Base-by-base conservation (phyloP, 2,113 vertebrate species). In the Grantiella picta region DNA sequence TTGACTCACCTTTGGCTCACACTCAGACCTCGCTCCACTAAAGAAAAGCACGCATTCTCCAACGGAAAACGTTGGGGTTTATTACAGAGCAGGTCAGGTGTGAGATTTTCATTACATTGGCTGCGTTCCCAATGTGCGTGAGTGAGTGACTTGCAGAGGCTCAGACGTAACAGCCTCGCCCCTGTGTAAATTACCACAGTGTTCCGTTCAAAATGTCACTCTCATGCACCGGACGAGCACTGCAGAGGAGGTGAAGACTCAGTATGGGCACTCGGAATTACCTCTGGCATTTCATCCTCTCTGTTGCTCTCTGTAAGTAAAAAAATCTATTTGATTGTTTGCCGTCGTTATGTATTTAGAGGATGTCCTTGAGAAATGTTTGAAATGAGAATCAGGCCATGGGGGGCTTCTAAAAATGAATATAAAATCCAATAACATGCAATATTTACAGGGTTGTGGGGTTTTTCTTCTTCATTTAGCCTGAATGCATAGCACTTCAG, bases 81-180 rank as follows among this genome's bases (percentile, higher is more conserved):
- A 59, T 63, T 33, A 15, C 10, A 50, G 68, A 66, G 3, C 28
- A 22, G 88, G 85, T 77, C 82, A 90, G 82, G 85, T 86, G 72
- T 35, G 72, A 93, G 72, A 15, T 68, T 71, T 79, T 69, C 21
- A 4, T 90, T 44, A 2, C 54, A 0, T 44, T 96, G 92, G 94
- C 95, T 22, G 47, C 10, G 16, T 7, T 76, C 96, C 95, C 75
- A 5, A 4, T 1, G 52, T n/a, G 76, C 16, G 71, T 73, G 73
- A 95, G 82, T 73, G 73, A 95, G 82, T 66, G 53, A 82, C 89
- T 79, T 13, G n/a, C 90, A 52, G 53, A n/a, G 79, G 68, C 80
- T 78, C 69, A 92, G 91, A 86, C 22, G 25, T 50, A 85, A 76
- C 16, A 56, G 93, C 94, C 96, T 91, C 96, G 85, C 97, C 96